Evolutionary conservation across 2,888 invertebrate species (phyloP), one percentile per base, ranked within the genome.

Genomic region (Lycaena phlaeas): DNA sequence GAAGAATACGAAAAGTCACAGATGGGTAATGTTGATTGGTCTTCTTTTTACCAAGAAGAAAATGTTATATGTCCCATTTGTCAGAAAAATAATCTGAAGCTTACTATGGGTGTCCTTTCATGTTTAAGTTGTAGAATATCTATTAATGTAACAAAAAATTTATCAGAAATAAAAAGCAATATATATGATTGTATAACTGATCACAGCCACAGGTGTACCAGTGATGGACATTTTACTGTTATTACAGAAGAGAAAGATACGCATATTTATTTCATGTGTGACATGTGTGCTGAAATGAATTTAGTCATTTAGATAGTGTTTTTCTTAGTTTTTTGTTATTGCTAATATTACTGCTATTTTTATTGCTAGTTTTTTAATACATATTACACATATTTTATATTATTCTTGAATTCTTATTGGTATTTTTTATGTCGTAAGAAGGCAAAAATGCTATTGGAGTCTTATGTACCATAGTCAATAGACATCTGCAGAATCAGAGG

Each of bases 51-150:
- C 43, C 56, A 68, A 40, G 68, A 74, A 36, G 57, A 70, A 29
- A 59, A 64, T 52, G 64, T 87, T 1, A 77, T 87, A 49, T 88
- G 88, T 48, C 87, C 87, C 1, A 59, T 87, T 10, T 88, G 88
- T 46, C 72, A 85, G 56, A 74, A 76, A 57, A 49, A 56, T 7
- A 75, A 75, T 51, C 57, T 78, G n/a, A 51, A 54, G 27, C 48
- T 63, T 28, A 26, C 48, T 10, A 55, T 56, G 46, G 52, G 54
- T 6, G 39, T 44, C 10, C 27, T 76, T 6, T 45, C 50, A 4
- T 85, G 77, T 51, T 60, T 64, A 42, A 53, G 57, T 42, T 88
- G 88, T 52, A 72, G 64, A 41, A 59, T 52, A 40, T 45, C 44
- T 27, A 57, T 75, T n/a, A 62, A 55, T 42, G 73, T 72, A 38